Evolutionary conservation across 37 sponge, comb jelly and placozoan genomes (phyloP).

Genomic region (Tethya wilhelma): DNA sequence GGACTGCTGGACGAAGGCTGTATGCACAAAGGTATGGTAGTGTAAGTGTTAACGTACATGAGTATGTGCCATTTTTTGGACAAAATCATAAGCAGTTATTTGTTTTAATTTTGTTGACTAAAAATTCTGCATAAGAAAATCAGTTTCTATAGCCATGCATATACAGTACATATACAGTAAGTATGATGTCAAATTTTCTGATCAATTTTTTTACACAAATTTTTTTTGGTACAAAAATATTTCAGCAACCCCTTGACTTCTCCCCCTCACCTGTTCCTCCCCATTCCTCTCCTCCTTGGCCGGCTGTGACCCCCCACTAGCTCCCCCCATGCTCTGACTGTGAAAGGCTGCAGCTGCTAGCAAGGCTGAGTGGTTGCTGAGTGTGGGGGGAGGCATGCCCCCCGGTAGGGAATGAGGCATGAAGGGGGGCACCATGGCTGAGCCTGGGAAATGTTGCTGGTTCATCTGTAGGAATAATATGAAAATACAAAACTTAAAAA

Average conservation of each 20-base stretch:
- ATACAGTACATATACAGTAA: too few relatives aligned
- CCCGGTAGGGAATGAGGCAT: conserved; percentile 33
- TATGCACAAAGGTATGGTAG: too few relatives aligned
- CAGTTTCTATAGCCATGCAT: too few relatives aligned
- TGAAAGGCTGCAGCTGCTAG: conserved; percentile 10
- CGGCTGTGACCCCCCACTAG: neutral
- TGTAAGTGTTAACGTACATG: too few relatives aligned
- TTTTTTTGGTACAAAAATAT: neutral
- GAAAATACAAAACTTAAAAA: too few relatives aligned
- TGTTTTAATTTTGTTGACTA: too few relatives aligned
- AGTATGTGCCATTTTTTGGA: too few relatives aligned
- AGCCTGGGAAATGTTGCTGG: conserved; percentile 56
- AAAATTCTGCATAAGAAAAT: too few relatives aligned
- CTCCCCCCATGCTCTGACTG: neutral
- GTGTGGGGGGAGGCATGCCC: conserved; percentile 32
- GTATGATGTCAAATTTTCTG: neutral
- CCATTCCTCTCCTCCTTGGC: conserved; percentile 4
- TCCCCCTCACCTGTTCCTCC: neutral
- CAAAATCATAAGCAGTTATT: too few relatives aligned
- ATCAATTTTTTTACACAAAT: neutral
- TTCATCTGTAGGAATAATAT: conserved; percentile 18
- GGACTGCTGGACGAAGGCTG: too few relatives aligned
- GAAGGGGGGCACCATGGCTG: conserved; percentile 45
- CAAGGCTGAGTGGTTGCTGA: conserved; percentile 8
- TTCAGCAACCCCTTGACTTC: neutral